Conservation (phyloP, 2,797 vertebrate genomes). For the Sebastes wilsoni region DNA sequence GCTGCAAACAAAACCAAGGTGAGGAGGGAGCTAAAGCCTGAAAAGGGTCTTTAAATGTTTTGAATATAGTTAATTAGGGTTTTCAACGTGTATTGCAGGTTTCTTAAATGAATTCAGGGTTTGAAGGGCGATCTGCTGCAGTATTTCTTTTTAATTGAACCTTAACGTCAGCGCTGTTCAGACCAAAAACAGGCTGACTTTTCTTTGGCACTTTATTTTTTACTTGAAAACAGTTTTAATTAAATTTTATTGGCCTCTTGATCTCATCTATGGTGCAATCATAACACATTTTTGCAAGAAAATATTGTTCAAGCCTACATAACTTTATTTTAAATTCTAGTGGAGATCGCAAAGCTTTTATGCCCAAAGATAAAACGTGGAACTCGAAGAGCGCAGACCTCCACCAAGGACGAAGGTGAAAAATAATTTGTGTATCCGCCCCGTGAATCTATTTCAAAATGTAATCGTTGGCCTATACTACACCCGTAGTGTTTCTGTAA, state of each 20-base stretch:
- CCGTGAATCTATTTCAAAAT: too few species aligned
- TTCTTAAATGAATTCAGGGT: not conserved
- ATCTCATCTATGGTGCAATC: not conserved
- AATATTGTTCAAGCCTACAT: too few species aligned
- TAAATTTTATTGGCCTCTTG: not conserved
- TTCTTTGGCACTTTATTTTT: not conserved
- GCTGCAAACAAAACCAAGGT: slow-evolving; percentile 85
- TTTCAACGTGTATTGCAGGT: not conserved
- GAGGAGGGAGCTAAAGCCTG: not conserved
- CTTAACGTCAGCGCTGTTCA: too few species aligned
- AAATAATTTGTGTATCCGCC: too few species aligned
- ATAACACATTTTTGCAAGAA: too few species aligned
- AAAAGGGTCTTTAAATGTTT: not conserved
- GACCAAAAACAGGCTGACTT: not conserved
- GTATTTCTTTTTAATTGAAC: not conserved
- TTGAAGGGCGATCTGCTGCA: too few species aligned
- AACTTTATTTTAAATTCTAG: too few species aligned
- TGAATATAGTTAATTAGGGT: not conserved
- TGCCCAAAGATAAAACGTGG: too few species aligned
- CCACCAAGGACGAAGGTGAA: too few species aligned
- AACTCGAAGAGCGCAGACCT: too few species aligned
- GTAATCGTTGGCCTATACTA: not conserved
- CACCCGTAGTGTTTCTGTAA: not conserved
- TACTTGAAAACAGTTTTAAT: not conserved
- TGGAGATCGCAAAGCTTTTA: too few species aligned